Percentiles rank a stretch among this genome's conserved stretches.
These are phyloP conservation scores for Tenrec ecaudatus DNA, from an alignment of 2,113 vertebrate species.

Conservation along the genomic window DNA sequence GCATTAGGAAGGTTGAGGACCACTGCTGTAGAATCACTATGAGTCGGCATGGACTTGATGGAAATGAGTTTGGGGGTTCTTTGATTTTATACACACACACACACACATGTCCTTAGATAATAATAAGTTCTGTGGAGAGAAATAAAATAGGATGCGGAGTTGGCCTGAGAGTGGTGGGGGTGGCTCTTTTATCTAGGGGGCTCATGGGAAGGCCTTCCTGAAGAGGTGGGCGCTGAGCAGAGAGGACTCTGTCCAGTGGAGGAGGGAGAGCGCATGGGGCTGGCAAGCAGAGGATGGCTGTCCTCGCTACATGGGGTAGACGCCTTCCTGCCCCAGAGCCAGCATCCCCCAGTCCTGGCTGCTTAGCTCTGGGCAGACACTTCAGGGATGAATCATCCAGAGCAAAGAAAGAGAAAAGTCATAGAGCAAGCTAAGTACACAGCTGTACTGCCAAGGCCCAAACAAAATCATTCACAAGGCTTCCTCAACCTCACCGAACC, in stretches of 20 bases:
- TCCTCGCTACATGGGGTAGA: background rate
- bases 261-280: background rate
- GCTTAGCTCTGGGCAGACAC: background rate
- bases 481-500: background rate
- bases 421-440: background rate
- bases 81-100: no score
- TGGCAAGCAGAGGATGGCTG: no score
- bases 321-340: background rate
- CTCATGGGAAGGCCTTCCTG: background rate
- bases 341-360: background rate
- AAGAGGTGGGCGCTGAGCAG: background rate
- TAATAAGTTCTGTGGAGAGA: background rate
- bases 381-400: background rate
- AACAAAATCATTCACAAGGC: background rate
- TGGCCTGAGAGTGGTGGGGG: background rate
- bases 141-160: background rate
- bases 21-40: no score
- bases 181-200: background rate
- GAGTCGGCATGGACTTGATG: no score
- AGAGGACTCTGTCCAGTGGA: background rate
- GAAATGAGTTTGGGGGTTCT: no score
- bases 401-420: slow-evolving; percentile 13
- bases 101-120: background rate
- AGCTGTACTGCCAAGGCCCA: background rate
- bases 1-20: no score